These are phyloP conservation scores for Danio kyathit DNA, from an alignment of 2,797 vertebrate species.

Conservation along the genomic window DNA sequence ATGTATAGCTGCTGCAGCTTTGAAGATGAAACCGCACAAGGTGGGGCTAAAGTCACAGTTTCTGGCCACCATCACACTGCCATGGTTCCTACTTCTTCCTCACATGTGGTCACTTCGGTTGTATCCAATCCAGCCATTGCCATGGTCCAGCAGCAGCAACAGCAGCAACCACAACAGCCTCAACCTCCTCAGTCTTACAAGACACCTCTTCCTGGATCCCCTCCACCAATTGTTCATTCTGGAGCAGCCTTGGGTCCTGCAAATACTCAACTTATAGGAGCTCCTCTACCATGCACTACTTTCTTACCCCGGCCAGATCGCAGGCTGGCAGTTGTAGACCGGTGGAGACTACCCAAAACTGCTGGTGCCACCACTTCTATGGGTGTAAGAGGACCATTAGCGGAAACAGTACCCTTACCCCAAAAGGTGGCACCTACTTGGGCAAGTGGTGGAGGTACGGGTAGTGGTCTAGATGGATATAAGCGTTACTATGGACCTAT, in stretches of 20 bases:
- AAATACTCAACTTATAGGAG: constrained; percentile 81
- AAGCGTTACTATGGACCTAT: constrained; percentile 94
- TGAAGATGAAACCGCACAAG: constrained; percentile 84
- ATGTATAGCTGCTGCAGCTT: constrained; percentile 96
- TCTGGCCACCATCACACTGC: constrained; percentile 78
- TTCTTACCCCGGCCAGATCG: constrained; percentile 88
- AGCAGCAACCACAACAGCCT: constrained; percentile 66
- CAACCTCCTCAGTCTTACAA: constrained; percentile 82
- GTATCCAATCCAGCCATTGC: constrained; percentile 75
- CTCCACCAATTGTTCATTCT: constrained; percentile 81
- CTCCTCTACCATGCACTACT: constrained; percentile 85
- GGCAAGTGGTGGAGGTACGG: constrained; percentile 76
- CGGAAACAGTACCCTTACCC: constrained; percentile 80
- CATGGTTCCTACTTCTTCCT: constrained; percentile 77
- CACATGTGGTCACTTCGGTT: constrained; percentile 77
- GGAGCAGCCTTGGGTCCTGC: constrained; percentile 81
- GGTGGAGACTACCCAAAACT: constrained; percentile 86
- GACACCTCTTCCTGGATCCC: constrained; percentile 81
- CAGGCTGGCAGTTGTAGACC: constrained; percentile 85
- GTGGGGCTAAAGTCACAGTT: constrained; percentile 76
- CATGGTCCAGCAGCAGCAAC: constrained; percentile 77
- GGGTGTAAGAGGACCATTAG: constrained; percentile 72
- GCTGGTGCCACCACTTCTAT: constrained; percentile 76
- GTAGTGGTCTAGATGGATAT: constrained; percentile 87
- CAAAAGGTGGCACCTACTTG: constrained; percentile 81